Evolutionary conservation across 2,113 vertebrate species (phyloP), one percentile per base, ranked within the genome.

Genomic region (Gila orcuttii): DNA sequence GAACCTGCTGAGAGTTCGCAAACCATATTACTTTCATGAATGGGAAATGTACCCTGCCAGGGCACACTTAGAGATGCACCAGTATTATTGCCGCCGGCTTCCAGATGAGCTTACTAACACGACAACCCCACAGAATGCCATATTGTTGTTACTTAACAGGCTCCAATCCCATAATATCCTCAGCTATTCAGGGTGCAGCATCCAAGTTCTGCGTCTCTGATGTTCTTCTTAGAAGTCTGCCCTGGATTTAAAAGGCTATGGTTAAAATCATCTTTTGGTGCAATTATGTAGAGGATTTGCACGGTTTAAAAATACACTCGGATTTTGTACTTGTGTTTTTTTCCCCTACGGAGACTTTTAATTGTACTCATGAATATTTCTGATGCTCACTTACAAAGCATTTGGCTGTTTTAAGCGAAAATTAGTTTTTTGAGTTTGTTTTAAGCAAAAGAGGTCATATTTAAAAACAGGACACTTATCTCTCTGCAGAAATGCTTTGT

Each of bases 61-160:
- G 9, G 33, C 80, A 74, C 74, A 60, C 13, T 74, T 78, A 59
- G 50, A 31, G 42, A 79, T 50, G 13, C 52, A 74, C 68, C 85
- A 79, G 79, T 89, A 91, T 90, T 90, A 89, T 78, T 82, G 55
- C 84, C 13, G 74, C 88, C 62, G 68, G 84, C 73, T 73, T 82
- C 79, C 82, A 76, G 28, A 19, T 71, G 81, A 64, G 57, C 39
- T 90, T 89, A 39, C 89, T 93, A 89, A 89, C 90, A 90, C 82
- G 89, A 88, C 88, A 89, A 75, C 78, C 68, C 79, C 85, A 77
- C 64, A 75, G 42, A 90, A 89, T 25, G 68, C 79, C 88, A 89
- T 89, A 87, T 90, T 90, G 89, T 94, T 92, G 90, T 90, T 87
- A 82, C 71, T n/a, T 25, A 85, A 90, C 88, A 78, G 25, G 13